Evolutionary conservation across 2,797 vertebrate species (phyloP).

Genomic region (Halcyon leucocephala): DNA sequence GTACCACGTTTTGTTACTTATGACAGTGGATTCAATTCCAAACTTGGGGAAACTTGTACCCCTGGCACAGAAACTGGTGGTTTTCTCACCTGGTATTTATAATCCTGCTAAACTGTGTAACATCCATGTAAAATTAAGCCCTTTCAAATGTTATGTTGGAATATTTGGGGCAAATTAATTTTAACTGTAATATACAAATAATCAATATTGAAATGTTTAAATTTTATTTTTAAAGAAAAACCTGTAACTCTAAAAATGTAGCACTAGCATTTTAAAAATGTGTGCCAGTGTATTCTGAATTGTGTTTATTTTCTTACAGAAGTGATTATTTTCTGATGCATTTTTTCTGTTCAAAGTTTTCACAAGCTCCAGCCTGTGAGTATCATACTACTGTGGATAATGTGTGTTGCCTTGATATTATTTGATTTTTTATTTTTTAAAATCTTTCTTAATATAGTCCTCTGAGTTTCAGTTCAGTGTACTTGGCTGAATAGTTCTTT

Average conservation of each 20-base stretch:
- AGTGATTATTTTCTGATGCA: background rate
- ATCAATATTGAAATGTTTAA: background rate
- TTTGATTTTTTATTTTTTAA: background rate
- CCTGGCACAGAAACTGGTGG: accelerated
- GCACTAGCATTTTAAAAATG: background rate
- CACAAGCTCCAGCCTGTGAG: background rate
- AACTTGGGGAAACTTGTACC: background rate
- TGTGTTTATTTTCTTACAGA: background rate
- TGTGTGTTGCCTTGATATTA: background rate
- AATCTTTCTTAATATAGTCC: background rate
- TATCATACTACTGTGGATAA: background rate
- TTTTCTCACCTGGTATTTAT: background rate
- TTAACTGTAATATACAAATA: background rate
- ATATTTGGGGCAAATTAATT: background rate
- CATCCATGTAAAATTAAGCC: background rate
- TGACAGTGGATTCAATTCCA: background rate
- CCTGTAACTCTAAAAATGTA: background rate
- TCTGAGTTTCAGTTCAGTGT: background rate
- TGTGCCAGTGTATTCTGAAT: background rate
- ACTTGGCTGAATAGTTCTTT: background rate
- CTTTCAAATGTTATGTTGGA: background rate
- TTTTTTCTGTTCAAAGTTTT: background rate
- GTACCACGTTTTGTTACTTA: background rate
- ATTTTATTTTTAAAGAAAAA: background rate
- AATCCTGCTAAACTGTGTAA: background rate